phyloP scores from a whole-genome alignment of 2,797 vertebrate species.

The Sarcoramphus papa region DNA sequence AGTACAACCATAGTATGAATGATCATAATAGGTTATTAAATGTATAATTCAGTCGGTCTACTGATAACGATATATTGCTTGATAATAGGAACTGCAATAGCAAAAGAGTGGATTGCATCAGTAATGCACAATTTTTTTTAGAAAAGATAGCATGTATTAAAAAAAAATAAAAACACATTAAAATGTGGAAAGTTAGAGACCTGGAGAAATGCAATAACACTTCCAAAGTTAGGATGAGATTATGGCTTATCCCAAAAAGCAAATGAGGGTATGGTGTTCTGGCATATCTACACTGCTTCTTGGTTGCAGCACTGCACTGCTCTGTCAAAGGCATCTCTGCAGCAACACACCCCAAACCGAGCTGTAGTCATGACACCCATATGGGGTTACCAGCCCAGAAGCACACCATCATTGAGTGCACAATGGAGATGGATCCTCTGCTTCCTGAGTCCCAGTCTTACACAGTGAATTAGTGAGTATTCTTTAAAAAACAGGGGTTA shows the following conservation, averaged over 20 bases:
- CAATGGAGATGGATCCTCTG: background rate
- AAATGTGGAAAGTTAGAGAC: background rate
- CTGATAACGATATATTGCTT: background rate
- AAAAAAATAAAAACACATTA: background rate
- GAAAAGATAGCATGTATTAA: background rate
- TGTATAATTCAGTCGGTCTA: background rate
- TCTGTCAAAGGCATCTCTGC: background rate
- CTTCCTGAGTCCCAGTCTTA: background rate
- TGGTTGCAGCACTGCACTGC: background rate
- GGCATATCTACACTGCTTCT: background rate
- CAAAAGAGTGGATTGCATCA: background rate
- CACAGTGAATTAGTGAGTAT: background rate
- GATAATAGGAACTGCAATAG: background rate
- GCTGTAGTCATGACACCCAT: accelerated
- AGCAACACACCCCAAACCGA: background rate
- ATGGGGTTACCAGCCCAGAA: background rate
- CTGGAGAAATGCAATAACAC: background rate
- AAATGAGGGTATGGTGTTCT: accelerated
- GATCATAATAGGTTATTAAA: background rate
- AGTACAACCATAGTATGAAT: background rate
- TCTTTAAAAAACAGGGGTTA: background rate
- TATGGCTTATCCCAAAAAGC: background rate
- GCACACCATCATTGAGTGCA: background rate
- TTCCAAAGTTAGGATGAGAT: background rate
- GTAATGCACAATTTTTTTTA: background rate